A percentile compares a stretch with the other conserved stretches of the same genome.
Evolutionary conservation across 2,888 invertebrate genomes (phyloP).

Genomic region (Cyaniris semiargus): DNA sequence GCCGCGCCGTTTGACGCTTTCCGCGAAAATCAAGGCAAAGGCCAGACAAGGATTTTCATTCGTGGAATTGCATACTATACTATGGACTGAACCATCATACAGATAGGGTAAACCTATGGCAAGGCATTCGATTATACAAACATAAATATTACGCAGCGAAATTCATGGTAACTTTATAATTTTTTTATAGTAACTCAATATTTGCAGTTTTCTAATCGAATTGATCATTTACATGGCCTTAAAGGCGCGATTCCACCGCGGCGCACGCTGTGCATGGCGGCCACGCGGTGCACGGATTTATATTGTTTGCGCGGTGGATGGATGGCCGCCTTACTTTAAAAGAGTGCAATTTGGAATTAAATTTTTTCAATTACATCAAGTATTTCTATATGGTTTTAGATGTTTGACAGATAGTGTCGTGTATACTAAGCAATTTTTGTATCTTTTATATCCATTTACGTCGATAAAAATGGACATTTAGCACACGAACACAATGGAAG

Average conservation of each 20-base stretch:
- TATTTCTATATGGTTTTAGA: not conserved
- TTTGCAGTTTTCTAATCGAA: not conserved
- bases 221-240: not conserved
- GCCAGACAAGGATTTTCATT: not conserved
- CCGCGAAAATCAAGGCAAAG: not conserved
- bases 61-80: conserved; percentile 5
- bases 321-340: too few relatives aligned
- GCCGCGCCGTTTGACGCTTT: not conserved
- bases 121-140: not conserved
- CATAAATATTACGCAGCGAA: not conserved
- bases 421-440: not conserved
- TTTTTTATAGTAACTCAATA: not conserved
- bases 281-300: too few relatives aligned
- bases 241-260: too few relatives aligned
- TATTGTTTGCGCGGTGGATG: too few relatives aligned
- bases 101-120: not conserved
- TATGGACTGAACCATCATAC: conserved; percentile 15
- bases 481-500: not conserved
- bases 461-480: not conserved
- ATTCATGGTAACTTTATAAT: not conserved
- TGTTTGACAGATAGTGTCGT: not conserved
- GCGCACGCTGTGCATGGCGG: too few relatives aligned
- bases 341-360: not conserved
- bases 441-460: not conserved
- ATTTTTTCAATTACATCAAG: not conserved